Evolutionary conservation across 2,888 invertebrate species (phyloP), one percentile per base, ranked within the genome.

Genomic region (Conomelus anceps): DNA sequence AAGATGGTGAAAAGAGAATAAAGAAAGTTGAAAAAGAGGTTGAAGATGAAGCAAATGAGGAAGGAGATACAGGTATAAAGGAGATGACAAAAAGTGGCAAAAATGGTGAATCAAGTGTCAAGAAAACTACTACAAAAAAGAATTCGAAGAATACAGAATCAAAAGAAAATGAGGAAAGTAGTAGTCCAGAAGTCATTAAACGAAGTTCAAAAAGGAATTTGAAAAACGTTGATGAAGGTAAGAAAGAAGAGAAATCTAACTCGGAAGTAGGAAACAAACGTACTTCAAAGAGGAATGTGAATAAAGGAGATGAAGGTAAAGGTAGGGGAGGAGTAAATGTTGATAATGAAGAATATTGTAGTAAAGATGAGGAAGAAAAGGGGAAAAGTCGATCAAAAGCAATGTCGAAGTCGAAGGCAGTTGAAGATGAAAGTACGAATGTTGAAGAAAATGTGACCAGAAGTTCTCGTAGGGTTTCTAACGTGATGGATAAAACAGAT

Each of bases 191-290:
- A 91, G 90, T 84, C 29, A 93, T 29, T 93, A 92, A 93, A 93
- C 89, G 91, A 92, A 26, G 92, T 63, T 63, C 63, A 92, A 90
- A 93, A 94, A 92, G 92, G 94, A 0, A 94, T 93, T 90, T 84
- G 87, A 85, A 84, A 23, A 63, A 63, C n/a, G n/a, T 4, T 20
- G 63, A 63, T 63, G 63, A 3, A 63, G 13, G 4, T 20, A 63
- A 63, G 3, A 63, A 63, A n/a, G 63, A 63, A 63, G 63, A 63
- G 87, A 87, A 17, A 24, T 1, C 0, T 11, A 87, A n/a, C 4
- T 22, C 29, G 22, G 24, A 9, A 24, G 22, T 23, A 11, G n/a
- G n/a, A n/a, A 20, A 4, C n/a, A 89, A 93, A 94, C 92, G 92
- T 94, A 1, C 94, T 93, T 90, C 94, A 94, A 91, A 93, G 85